Base-by-base conservation (phyloP, 1,140 invertebrate species). In the Polypedilum pembai region DNA sequence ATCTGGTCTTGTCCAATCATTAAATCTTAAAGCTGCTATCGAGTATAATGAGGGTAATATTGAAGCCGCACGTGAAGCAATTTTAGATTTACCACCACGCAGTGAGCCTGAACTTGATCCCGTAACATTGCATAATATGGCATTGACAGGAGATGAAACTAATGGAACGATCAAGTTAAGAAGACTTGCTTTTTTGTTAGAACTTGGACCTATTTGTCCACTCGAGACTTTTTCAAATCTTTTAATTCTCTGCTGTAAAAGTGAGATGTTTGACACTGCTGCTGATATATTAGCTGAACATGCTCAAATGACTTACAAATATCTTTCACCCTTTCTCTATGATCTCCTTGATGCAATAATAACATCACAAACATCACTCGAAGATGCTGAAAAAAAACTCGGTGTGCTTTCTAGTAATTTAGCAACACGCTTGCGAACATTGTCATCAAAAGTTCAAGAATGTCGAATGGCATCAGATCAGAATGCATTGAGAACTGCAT, bases 211-310 rank as follows among this genome's bases (percentile, higher is more conserved):
- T 10, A 78, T 80, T 33, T 82, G 81, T 20, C 98, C 98, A 65
- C 93, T 94, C 18, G 98, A 99, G 86, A 98, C 98, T 0, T 98
- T 99, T 84, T 91, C 95, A 1, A 99, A 99, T 85, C 85, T 99
- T 12, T 84, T 99, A 15, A 84, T 99, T 1, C 85, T 98, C 0
- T 99, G 98, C 81, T 97, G 94, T 80, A 98, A 98, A 84, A 96
- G 98, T 84, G 96, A 98, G 83, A 96, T 98, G 79, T 98, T 93
- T 82, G 97, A 99, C 83, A 84, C 99, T 65, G 98, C 98, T 12
- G 98, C 98, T 3, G 98, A 99, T 86, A 93, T 99, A 74, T 83
- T 99, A 74, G 98, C 98, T 17, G 97, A 99, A 85, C 98, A 99
- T 85, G 93, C 95, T 41, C 93, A 99, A 83, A 87, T 99, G 45